Conservation (phyloP, 1,140 invertebrate species). For the Formica exsecta region DNA sequence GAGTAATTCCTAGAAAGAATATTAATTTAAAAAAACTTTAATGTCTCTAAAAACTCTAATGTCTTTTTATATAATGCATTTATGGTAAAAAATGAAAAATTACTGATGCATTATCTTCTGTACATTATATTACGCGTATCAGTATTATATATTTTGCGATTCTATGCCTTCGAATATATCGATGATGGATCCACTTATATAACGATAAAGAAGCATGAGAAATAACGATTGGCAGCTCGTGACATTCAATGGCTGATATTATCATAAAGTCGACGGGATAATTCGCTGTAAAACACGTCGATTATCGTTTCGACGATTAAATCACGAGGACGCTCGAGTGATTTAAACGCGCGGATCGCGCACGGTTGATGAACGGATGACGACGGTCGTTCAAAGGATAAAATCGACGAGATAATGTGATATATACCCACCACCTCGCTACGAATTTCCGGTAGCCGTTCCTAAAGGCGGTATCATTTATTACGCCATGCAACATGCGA, state of each 20-base stretch:
- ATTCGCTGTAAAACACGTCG: conserved; percentile 40
- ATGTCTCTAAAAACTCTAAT: not conserved
- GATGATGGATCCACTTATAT: conserved; percentile 26
- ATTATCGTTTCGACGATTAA: conserved; percentile 42
- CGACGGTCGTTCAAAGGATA: not conserved
- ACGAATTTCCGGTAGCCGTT: conserved; percentile 86
- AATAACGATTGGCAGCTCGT: conserved; percentile 35
- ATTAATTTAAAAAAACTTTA: not conserved
- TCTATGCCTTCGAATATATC: conserved; percentile 44
- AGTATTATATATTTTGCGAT: conserved; percentile 15
- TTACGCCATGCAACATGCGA: conserved; percentile 90
- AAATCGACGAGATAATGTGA: conserved; percentile 43
- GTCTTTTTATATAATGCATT: not conserved
- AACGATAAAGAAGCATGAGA: conserved; percentile 60
- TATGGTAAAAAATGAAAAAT: not conserved
- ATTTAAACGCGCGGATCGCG: conserved; percentile 21
- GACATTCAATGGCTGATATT: conserved; percentile 52
- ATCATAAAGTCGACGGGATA: conserved; percentile 49
- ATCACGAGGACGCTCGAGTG: not conserved
- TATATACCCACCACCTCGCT: conserved; percentile 81
- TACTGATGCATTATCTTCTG: not conserved
- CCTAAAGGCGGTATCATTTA: conserved; percentile 88
- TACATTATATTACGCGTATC: not conserved
- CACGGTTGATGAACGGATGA: conserved; percentile 36
- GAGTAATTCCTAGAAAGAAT: conserved; percentile 84